Base-by-base conservation (phyloP, 2,113 vertebrate species). In the Ptilonorhynchus violaceus region DNA sequence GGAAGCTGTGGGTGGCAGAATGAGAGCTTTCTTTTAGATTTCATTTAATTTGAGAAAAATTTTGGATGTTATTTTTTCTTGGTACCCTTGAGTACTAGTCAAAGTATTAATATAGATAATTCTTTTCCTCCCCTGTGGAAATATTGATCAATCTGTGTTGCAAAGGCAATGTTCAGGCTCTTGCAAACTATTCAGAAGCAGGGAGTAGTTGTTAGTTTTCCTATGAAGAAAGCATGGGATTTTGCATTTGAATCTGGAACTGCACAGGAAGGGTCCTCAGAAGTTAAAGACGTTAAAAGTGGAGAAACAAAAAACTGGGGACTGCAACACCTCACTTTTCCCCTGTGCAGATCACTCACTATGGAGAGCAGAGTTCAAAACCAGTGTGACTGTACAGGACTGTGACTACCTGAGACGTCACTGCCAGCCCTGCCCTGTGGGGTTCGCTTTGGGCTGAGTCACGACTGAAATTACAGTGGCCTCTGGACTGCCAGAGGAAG, bases 361-460 rank as follows among this genome's bases (percentile, higher is more conserved):
- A 0, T 12, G 33, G 41, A 88, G 31, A 73, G 9, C 21, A 28
- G 15, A 49, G 58, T 28, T 83, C 52, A 39, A 76, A 86, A 35
- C 1, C 11, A 15, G 13, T 5, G 30, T 67, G 82, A 24, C 44
- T 75, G n/a, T 41, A 15, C 7, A 21, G 20, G 10, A 44, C 30
- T 7, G 1, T 52, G 73, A 64, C 50, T 66, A 2, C 0, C 0
- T n/a, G 28, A 33, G 59, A 49, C 0, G 0, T 8, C n/a, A 8
- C 12, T 87, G 50, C 37, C 46, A 81, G 53, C 60, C 37, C 53
- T 52, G 0, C 46, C 41, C 59, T 11, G 19, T 30, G 68, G 30
- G 9, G 13, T 35, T 80, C 2, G 0, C 50, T 81, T 86, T 67
- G 67, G 49, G 39, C 59, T 83, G 81, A 86, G 55, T 95, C 67